phyloP scores from a whole-genome alignment of 30 jellyfish, hydroid and myxozoan species.

The Sanderia malayensis region DNA sequence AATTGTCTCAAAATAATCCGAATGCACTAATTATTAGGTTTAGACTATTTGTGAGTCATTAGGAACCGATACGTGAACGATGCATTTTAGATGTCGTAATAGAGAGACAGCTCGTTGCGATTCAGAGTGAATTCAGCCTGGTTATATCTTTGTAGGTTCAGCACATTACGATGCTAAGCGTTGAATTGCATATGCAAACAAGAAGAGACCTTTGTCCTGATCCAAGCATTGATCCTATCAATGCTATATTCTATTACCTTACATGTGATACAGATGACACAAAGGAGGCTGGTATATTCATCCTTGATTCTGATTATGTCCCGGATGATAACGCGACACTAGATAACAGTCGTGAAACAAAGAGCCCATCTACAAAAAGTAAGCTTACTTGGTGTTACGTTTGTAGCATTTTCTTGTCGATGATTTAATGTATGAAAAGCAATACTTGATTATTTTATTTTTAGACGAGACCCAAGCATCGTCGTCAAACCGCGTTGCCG shows the following conservation, averaged over 20 bases:
- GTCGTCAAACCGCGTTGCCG: background rate
- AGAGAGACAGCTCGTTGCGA: background rate
- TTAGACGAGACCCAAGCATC: background rate
- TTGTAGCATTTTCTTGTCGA: too few relatives aligned
- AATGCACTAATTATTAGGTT: too few relatives aligned
- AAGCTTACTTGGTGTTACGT: too few relatives aligned
- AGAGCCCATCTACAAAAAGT: background rate
- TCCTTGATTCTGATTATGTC: conserved; percentile 36
- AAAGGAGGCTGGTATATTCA: conserved; percentile 56
- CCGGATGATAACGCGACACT: background rate
- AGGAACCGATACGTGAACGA: too few relatives aligned
- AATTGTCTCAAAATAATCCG: too few relatives aligned
- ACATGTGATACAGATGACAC: conserved; percentile 58
- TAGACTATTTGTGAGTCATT: too few relatives aligned
- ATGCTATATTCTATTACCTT: conserved; percentile 74
- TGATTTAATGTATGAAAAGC: too few relatives aligned
- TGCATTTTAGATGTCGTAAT: too few relatives aligned
- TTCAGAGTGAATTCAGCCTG: background rate
- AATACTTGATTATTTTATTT: too few relatives aligned
- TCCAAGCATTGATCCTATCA: conserved; percentile 86
- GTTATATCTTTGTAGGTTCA: conserved; percentile 69
- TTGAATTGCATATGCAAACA: conserved; percentile 85
- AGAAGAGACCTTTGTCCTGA: conserved; percentile 91
- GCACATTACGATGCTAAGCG: conserved; percentile 72
- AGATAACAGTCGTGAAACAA: background rate